These are phyloP conservation scores for Porites rus DNA, from an alignment of 92 coral and sea anemone species.

Conservation along the genomic window DNA sequence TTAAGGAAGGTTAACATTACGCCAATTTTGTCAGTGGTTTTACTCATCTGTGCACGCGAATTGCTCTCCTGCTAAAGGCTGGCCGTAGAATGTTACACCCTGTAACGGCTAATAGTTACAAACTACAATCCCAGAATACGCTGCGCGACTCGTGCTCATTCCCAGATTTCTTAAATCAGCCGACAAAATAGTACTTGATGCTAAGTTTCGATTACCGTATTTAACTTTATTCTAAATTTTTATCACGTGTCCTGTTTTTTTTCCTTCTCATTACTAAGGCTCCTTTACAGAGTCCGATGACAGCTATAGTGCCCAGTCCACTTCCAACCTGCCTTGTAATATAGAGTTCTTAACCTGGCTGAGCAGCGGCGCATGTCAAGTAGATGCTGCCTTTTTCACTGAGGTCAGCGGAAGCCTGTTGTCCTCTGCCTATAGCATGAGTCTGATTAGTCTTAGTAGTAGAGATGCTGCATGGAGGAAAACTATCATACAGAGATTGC, in stretches of 20 bases:
- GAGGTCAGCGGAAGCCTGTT: constrained; percentile 72
- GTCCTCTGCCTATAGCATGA: constrained; percentile 81
- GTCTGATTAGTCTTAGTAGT: constrained; percentile 70
- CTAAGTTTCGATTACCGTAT: too few species aligned
- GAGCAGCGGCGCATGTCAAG: constrained; percentile 90
- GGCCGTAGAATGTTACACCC: too few species aligned
- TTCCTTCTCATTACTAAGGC: not conserved
- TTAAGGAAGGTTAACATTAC: too few species aligned
- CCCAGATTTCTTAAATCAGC: too few species aligned
- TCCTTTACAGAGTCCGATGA: constrained; percentile 54
- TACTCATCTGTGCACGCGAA: too few species aligned
- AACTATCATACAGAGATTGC: constrained; percentile 67
- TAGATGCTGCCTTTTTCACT: constrained; percentile 80
- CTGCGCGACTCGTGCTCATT: too few species aligned
- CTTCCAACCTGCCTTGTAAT: constrained; percentile 66
- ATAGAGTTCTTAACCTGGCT: constrained; percentile 93
- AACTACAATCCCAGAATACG: too few species aligned
- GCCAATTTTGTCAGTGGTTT: too few species aligned
- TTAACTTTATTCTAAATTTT: not conserved
- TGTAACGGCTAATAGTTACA: too few species aligned
- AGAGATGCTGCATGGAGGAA: constrained; percentile 90
- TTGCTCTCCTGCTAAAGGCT: too few species aligned
- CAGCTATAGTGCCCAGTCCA: constrained; percentile 1
- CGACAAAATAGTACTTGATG: too few species aligned
- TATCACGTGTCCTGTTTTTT: not conserved